phyloP scores from a whole-genome alignment of 2,888 invertebrate species.

The Diabrotica balteata region DNA sequence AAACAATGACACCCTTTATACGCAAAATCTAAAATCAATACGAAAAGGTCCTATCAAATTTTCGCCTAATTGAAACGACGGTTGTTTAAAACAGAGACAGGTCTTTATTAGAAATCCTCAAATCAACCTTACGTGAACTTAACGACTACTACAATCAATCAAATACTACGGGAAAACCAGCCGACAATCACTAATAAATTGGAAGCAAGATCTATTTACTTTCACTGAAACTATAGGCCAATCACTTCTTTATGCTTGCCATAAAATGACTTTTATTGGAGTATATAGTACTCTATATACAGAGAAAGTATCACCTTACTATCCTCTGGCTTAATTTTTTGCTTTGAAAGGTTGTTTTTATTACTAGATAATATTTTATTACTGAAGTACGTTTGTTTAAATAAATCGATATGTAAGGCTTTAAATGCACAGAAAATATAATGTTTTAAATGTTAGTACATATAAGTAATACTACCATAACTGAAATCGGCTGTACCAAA shows the following conservation, averaged over 20 bases:
- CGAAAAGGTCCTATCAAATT: not conserved
- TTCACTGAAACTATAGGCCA: constrained; percentile 16
- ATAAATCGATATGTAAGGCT: no score
- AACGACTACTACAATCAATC: constrained; percentile 16
- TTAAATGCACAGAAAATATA: no score
- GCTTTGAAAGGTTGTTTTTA: no score
- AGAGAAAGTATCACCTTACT: no score
- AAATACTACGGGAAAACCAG: constrained; percentile 14
- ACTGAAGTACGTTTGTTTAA: no score
- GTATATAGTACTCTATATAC: no score
- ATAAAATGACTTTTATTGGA: no score
- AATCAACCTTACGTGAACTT: constrained; percentile 17
- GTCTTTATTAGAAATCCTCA: constrained; percentile 1
- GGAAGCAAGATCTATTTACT: constrained; percentile 18
- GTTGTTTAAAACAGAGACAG: not conserved
- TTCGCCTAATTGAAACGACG: not conserved
- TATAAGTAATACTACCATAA: no score
- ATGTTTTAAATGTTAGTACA: no score
- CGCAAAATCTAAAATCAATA: not conserved
- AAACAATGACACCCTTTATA: not conserved
- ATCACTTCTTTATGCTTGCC: not conserved
- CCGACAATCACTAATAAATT: constrained; percentile 13
- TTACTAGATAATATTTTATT: no score
- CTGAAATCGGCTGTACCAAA: no score
- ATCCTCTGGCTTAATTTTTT: no score